Base-by-base conservation (phyloP, 2,113 vertebrate species). In the Daboia siamensis region DNA sequence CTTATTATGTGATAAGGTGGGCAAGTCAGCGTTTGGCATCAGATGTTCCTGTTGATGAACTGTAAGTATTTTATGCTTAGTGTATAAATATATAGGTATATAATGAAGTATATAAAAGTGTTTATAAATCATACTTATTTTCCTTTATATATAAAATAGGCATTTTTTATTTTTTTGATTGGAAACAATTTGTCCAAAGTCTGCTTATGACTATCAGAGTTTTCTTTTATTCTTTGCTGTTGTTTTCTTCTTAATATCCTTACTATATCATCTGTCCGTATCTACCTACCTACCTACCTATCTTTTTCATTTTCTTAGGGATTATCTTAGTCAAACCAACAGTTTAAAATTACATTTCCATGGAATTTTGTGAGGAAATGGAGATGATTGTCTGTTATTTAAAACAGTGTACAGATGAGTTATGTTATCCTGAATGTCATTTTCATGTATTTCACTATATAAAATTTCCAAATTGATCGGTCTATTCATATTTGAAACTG, bases 1-100 rank as follows among this genome's bases (percentile, higher is more conserved):
- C 98, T 1, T 99, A 99, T 92, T 96, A 98, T 94, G 96, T 99
- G 90, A 98, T 99, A 86, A 97, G 98, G 61, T 98, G 98, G 97
- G 97, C 98, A 0, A 98, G 98, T 86, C 98, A 98, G 95, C 97
- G 98, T 88, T 95, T 99, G 86, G 97, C 98, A 8, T 98, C 98
- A 0, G 97, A 98, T 0, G 95, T 99, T 61, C 98, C 99, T 1
- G 26, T 99, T 2, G 98, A 99, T 94, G 98, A 98, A 0, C 96
- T 99, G 99, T 99, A 93, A 98, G 99, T 98, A 90, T 87, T 86
- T 39, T 33, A 11, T 0, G 0, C 87, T 0, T 1, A 29, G 7
- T 92, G 13, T 89, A 12, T 59, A 39, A 29, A 51, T 64, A 59
- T 44, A 44, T 80, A 39, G 33, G 33, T 80, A 39, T 39, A 80